Percentiles rank a stretch among this genome's conserved stretches.
phyloP scores from a whole-genome alignment of 2,797 vertebrate species.

The Mallotus villosus region DNA sequence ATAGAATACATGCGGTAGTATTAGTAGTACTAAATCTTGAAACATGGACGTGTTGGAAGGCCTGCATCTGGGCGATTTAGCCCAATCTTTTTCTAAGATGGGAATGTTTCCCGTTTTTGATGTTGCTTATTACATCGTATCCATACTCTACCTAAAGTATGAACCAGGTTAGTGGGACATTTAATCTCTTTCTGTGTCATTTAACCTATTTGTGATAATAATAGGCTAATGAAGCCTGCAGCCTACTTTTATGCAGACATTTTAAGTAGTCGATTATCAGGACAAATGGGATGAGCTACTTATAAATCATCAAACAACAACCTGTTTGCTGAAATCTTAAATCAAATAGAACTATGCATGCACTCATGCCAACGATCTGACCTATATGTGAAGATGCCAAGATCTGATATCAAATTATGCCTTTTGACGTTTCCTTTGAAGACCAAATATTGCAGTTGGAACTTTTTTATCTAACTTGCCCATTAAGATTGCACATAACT shows the following conservation, averaged over 20 bases:
- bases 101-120: slow-evolving; percentile 96
- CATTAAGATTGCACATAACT: slow-evolving; percentile 29
- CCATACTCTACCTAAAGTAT: slow-evolving; percentile 96
- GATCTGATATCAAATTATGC: background rate
- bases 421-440: background rate
- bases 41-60: slow-evolving; percentile 82
- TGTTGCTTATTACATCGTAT: slow-evolving; percentile 94
- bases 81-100: slow-evolving; percentile 88
- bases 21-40: slow-evolving; percentile 11
- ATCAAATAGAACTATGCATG: background rate
- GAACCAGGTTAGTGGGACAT: slow-evolving; percentile 86
- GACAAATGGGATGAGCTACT: background rate
- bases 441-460: background rate
- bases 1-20: slow-evolving; percentile 26
- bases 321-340: background rate
- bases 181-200: background rate
- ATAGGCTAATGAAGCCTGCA: too few relatives aligned
- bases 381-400: background rate
- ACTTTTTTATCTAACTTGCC: slow-evolving; percentile 32
- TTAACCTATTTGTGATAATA: background rate
- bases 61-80: slow-evolving; percentile 86
- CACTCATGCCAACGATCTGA: background rate
- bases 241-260: too few relatives aligned
- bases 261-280: background rate
- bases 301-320: background rate